Evolutionary conservation across 1,140 invertebrate genomes (phyloP).

Genomic region (Geopemphigus sp.): DNA sequence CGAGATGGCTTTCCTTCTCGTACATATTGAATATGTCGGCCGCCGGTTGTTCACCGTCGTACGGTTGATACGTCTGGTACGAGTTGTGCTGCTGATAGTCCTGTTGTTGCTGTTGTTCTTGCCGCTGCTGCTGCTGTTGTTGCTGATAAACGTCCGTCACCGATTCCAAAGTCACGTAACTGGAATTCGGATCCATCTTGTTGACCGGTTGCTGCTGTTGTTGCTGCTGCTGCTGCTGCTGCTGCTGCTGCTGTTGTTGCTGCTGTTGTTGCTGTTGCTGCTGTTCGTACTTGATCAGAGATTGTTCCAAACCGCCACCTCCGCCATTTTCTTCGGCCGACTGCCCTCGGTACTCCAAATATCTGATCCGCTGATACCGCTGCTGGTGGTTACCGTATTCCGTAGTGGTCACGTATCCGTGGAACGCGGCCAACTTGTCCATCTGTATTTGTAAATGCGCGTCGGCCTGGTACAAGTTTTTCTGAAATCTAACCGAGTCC

Average conservation of each 20-base stretch:
- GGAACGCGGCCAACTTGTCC: constrained; percentile 37
- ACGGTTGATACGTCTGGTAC: constrained; percentile 30
- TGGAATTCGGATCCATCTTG: constrained; percentile 17
- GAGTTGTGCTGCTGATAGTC: constrained; percentile 20
- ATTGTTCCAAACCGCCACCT: constrained; percentile 14
- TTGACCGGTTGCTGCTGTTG: constrained; percentile 23
- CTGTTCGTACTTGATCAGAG: constrained; percentile 43
- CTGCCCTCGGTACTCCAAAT: constrained; percentile 29
- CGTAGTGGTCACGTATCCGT: constrained; percentile 6
- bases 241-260: constrained; percentile 38
- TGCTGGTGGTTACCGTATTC: neutral
- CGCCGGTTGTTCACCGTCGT: neutral
- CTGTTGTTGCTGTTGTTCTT: constrained; percentile 6
- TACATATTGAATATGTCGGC: constrained; percentile 29
- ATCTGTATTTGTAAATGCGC: constrained; percentile 32
- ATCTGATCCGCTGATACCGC: constrained; percentile 12
- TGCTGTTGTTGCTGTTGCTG: constrained; percentile 45
- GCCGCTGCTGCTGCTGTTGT: constrained; percentile 26
- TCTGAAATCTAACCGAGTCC: constrained; percentile 19
- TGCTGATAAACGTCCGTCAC: constrained; percentile 15
- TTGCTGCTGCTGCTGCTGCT: constrained; percentile 35
- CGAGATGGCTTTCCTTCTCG: neutral
- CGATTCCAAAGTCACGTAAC: constrained; percentile 6
- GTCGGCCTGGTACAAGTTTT: constrained; percentile 14
- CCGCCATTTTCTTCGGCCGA: neutral